A percentile compares a stretch with the other conserved stretches of the same genome.
Evolutionary conservation across 2,113 vertebrate genomes (phyloP).

Genomic region (Lucifuga dentata): DNA sequence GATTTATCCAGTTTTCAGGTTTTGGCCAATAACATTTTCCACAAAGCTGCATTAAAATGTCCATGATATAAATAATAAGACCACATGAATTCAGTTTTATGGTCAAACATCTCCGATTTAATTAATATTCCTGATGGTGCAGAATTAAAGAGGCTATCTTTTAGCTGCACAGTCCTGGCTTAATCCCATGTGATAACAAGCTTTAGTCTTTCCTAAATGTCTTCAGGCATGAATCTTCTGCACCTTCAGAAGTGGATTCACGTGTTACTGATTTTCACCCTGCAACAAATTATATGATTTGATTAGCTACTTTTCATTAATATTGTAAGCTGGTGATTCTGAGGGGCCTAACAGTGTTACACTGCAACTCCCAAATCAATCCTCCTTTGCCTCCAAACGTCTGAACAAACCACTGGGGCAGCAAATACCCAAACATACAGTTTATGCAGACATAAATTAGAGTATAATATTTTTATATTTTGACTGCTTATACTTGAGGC

Average conservation of each 20-base stretch:
- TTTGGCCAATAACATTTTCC: background rate
- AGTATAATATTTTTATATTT: too few species aligned
- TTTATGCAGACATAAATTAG: too few species aligned
- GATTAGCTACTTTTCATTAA: background rate
- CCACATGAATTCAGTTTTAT: background rate
- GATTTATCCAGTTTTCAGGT: constrained; percentile 11
- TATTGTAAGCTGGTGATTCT: background rate
- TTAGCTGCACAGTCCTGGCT: background rate
- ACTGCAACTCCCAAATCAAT: too few species aligned
- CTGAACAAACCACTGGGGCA: background rate
- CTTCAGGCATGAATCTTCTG: background rate
- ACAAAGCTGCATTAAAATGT: constrained; percentile 25
- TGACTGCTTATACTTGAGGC: background rate
- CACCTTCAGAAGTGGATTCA: background rate
- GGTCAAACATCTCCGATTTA: background rate
- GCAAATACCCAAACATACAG: background rate
- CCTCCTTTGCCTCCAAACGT: too few species aligned
- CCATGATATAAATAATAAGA: constrained; percentile 18
- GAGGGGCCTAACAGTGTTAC: too few species aligned
- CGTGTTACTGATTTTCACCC: too few species aligned
- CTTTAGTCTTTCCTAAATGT: background rate
- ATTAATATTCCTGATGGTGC: background rate
- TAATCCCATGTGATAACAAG: constrained; percentile 10
- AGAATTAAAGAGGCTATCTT: background rate
- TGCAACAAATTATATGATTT: too few species aligned